phyloP scores from a whole-genome alignment of 1,140 invertebrate species.

The Drosophila baimaii region DNA sequence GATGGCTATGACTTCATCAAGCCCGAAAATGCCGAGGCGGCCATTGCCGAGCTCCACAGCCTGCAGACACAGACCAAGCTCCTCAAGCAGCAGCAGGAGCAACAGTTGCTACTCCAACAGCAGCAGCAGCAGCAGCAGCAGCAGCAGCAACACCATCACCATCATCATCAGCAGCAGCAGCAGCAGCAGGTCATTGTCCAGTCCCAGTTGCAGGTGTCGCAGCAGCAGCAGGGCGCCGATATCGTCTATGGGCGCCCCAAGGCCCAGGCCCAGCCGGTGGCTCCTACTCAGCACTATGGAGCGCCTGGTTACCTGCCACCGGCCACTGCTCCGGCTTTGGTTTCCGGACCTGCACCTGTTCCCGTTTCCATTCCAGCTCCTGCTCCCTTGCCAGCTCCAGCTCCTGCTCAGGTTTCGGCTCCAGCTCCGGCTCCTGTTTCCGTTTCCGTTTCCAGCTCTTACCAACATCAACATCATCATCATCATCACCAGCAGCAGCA shows the following conservation, averaged over 20 bases:
- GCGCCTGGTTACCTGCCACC: slow-evolving; percentile 47
- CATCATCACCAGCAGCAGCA: slow-evolving; percentile 6
- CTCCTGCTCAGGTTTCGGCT: neutral
- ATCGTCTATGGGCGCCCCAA: slow-evolving; percentile 35
- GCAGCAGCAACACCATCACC: slow-evolving; percentile 46
- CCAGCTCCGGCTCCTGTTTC: slow-evolving; percentile 5
- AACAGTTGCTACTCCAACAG: slow-evolving; percentile 28
- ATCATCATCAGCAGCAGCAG: slow-evolving; percentile 25
- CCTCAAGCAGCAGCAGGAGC: slow-evolving; percentile 66
- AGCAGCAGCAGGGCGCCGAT: slow-evolving; percentile 43
- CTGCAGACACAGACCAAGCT: slow-evolving; percentile 67
- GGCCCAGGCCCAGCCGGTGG: slow-evolving; percentile 24
- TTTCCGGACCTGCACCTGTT: neutral
- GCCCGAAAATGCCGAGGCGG: slow-evolving; percentile 72
- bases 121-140: slow-evolving; percentile 34
- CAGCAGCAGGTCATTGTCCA: slow-evolving; percentile 42
- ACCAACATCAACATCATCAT: slow-evolving; percentile 7
- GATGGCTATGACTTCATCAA: slow-evolving; percentile 76
- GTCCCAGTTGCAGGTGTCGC: slow-evolving; percentile 50
- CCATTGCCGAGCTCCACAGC: slow-evolving; percentile 76
- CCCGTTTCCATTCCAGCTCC: slow-evolving; percentile 24
- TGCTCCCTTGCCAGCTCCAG: slow-evolving; percentile 10
- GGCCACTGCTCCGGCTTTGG: neutral
- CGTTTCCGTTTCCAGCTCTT: slow-evolving; percentile 19
- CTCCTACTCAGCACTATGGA: slow-evolving; percentile 18